These are phyloP conservation scores for Clarias platycephalus DNA, from an alignment of 2,797 vertebrate species.

Conservation along the genomic window DNA sequence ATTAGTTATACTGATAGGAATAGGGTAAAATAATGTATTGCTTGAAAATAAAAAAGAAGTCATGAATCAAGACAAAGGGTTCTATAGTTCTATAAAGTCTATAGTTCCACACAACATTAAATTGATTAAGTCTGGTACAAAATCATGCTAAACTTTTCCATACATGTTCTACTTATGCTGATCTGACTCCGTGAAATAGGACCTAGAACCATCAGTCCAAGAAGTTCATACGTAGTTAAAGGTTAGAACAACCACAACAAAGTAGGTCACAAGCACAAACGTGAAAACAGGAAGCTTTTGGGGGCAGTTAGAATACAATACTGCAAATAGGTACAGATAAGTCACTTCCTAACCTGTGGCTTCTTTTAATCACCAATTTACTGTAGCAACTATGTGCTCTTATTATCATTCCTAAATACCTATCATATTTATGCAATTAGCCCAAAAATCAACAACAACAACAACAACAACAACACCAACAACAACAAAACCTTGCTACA, in stretches of 20 bases:
- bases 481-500: not conserved
- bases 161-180: not conserved
- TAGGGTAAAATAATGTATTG: not conserved
- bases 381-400: not conserved
- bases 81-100: no score
- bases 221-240: not conserved
- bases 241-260: conserved; percentile 7
- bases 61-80: not conserved
- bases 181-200: not conserved
- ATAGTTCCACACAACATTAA: no score
- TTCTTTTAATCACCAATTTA: not conserved
- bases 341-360: not conserved
- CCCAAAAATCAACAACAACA: no score
- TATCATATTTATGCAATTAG: not conserved
- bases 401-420: not conserved
- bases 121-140: no score
- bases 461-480: no score
- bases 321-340: not conserved
- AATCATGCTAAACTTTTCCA: not conserved
- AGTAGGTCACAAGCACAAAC: conserved; percentile 1
- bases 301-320: not conserved
- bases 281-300: not conserved
- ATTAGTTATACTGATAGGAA: not conserved
- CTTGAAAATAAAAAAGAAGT: not conserved
- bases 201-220: not conserved